Evolutionary conservation across 2,888 invertebrate genomes (phyloP), one percentile per base, ranked within the genome.

Genomic region (Anthoptus insignis): DNA sequence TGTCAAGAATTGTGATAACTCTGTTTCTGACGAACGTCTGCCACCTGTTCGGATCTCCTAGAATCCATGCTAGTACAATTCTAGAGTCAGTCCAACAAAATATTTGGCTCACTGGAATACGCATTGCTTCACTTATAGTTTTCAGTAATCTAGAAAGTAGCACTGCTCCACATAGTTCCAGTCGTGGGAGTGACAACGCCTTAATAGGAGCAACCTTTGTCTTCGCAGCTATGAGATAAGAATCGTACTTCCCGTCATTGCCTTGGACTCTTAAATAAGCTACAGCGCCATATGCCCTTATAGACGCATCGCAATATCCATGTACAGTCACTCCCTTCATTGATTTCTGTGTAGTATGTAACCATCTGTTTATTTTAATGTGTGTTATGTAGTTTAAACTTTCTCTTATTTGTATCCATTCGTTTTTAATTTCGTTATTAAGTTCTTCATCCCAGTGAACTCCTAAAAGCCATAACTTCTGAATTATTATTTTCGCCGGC

Each of bases 301-400:
- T 29, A 22, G 47, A 42, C n/a, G 58, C 50, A 2, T 29, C 24
- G 21, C 13, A n/a, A 9, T 13, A 11, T 29, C 29, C 14, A 13
- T 21, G 29, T 8, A 22, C 11, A 11, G 32, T 32, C 11, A 11
- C 11, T 2, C 9, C 11, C n/a, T n/a, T n/a, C n/a, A n/a, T n/a
- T n/a, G n/a, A n/a, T n/a, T n/a, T n/a, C n/a, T n/a, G n/a, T n/a
- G n/a, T n/a, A 9, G 11, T 5, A 11, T 11, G 9, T 9, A 32
- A 9, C 32, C 32, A 32, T 5, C 32, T 32, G 32, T 32, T 32
- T 11, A 32, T 11, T 32, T 32, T 32, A 81, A 84, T 86, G 80
- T 16, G 9, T 8, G 37, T 29, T 3, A 59, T 37, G n/a, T 29
- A 29, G 13, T 27, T 4, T 1, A 14, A 49, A 2, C 5, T 9